A percentile compares a stretch with the other conserved stretches of the same genome.
Conservation (phyloP, 2,888 invertebrate species). For the Unio pictorum region DNA sequence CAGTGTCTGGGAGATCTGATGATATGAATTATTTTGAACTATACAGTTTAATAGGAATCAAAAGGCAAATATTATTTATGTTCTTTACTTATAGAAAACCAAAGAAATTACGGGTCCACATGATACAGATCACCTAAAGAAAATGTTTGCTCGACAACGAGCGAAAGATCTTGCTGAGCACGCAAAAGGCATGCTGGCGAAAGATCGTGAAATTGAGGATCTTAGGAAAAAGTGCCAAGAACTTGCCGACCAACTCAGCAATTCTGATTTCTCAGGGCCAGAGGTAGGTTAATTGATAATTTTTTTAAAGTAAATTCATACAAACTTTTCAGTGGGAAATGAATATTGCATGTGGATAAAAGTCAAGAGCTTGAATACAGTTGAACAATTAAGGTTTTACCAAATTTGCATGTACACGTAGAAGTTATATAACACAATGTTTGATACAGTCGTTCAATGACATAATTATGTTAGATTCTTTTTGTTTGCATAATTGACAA, state of each 20-base stretch:
- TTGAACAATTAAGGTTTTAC: neutral
- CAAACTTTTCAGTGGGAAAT: constrained; percentile 1
- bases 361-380: neutral
- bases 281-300: constrained; percentile 37
- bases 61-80: neutral
- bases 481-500: too few species aligned
- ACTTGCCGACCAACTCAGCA: constrained; percentile 60
- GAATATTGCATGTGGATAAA: neutral
- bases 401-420: too few species aligned
- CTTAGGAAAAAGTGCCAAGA: constrained; percentile 64
- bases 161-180: constrained; percentile 67
- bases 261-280: constrained; percentile 51
- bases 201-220: constrained; percentile 67
- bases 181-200: constrained; percentile 63
- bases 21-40: too few species aligned
- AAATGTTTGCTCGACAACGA: constrained; percentile 64
- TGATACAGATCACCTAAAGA: constrained; percentile 62
- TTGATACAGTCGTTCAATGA: too few species aligned
- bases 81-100: constrained; percentile 36
- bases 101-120: constrained; percentile 40
- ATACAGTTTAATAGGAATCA: too few species aligned
- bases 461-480: too few species aligned
- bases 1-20: too few species aligned
- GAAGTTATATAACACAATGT: too few species aligned
- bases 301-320: too few species aligned